Evolutionary conservation across 2,797 vertebrate genomes (phyloP), one percentile per base, ranked within the genome.

Genomic region (Rhinella marina): DNA sequence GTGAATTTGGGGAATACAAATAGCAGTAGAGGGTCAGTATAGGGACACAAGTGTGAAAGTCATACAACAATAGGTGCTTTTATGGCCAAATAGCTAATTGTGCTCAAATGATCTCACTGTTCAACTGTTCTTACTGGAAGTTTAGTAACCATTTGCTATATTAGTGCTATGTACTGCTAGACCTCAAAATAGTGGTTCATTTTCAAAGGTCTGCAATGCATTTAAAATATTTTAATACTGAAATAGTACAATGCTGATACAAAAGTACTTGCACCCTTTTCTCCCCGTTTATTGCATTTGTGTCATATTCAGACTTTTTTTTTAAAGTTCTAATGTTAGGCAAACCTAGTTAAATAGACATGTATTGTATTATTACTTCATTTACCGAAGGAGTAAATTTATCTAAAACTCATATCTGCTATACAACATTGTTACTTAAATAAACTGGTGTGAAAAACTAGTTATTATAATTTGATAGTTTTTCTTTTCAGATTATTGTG

Each of bases 71-170:
- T 77, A 25, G 41, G 23, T 25, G n/a, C 12, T 25, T 77, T 14
- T 77, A 77, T 52, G 75, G 75, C 12, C 75, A 77, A 77, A 77
- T 77, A 77, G 5, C 48, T 77, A 0, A 54, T 25, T 54, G 75
- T 77, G 75, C 23, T 54, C 13, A 14, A 48, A 54, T 77, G 25
- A 77, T 54, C 75, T 52, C 48, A 54, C 2, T 25, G 23, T 16
- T n/a, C 23, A n/a, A 52, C 12, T n/a, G 1, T 77, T 25, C 41
- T 27, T 50, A 52, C 48, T 52, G 50, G 75, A 77, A 54, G 12
- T 52, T 54, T 50, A n/a, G 14, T 11, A 23, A 25, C 48, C 41
- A 52, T 76, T 52, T 52, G 41, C 41, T 75, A 21, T 75, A 52
- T 21, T 54, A 25, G 1, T 75, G 23, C 52, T 75, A 50, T 0